Percentiles rank a stretch among this genome's conserved stretches.
Conservation (phyloP, 2,113 vertebrate species). For the Muscicapa adusta region DNA sequence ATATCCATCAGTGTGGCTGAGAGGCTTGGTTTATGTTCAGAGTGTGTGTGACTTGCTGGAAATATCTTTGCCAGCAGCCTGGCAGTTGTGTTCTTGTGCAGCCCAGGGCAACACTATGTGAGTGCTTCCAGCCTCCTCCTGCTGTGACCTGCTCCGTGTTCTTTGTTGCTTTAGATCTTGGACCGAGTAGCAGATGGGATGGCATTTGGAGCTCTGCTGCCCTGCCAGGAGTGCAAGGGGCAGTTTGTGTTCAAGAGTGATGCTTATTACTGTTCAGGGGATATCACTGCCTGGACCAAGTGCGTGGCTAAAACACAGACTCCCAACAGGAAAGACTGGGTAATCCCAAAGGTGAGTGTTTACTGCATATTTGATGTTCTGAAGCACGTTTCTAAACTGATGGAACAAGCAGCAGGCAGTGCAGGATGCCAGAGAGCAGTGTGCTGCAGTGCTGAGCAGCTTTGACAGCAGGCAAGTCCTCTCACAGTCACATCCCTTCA, state of each 20-base stretch:
- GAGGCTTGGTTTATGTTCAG: not conserved
- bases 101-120: not conserved
- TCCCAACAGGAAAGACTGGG: slow-evolving; percentile 87
- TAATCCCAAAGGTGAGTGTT: slow-evolving; percentile 85
- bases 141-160: not conserved
- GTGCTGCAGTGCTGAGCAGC: not conserved
- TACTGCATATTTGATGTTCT: not conserved
- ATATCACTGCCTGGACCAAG: slow-evolving; percentile 97
- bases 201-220: slow-evolving; percentile 87
- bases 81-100: not conserved
- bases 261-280: slow-evolving; percentile 88
- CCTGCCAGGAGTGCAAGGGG: slow-evolving; percentile 85
- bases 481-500: not conserved
- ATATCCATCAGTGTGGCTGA: not conserved
- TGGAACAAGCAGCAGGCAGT: not conserved
- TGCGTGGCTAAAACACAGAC: slow-evolving; percentile 87
- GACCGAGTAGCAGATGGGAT: slow-evolving; percentile 91
- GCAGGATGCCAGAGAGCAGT: not conserved
- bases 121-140: not conserved
- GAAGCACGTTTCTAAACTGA: not conserved
- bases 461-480: not conserved
- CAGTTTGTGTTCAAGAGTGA: slow-evolving; percentile 93
- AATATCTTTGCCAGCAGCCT: not conserved
- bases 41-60: not conserved
- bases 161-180: slow-evolving; percentile 77